These are phyloP conservation scores for Argyrosomus japonicus DNA, from an alignment of 2,113 vertebrate species.

Conservation along the genomic window DNA sequence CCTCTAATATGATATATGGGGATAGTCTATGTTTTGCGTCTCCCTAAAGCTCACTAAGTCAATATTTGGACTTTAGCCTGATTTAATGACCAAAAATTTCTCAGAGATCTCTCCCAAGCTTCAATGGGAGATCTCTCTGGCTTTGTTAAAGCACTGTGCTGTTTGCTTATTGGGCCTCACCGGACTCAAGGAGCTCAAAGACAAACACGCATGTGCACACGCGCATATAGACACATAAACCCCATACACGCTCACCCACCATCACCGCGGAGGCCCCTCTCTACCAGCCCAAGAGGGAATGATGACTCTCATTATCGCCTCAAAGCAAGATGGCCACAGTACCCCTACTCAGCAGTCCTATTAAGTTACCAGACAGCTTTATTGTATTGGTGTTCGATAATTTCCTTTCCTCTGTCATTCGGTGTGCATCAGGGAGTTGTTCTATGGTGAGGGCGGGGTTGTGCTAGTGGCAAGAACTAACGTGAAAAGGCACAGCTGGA, in stretches of 20 bases:
- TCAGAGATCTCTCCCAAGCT: constrained; percentile 53
- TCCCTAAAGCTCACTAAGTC: constrained; percentile 64
- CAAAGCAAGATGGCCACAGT: constrained; percentile 77
- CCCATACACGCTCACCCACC: constrained; percentile 19
- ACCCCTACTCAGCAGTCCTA: constrained; percentile 75
- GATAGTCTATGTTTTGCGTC: constrained; percentile 55
- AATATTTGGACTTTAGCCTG: constrained; percentile 73
- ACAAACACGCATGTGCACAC: constrained; percentile 41
- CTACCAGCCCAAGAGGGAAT: constrained; percentile 76
- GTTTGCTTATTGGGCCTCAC: constrained; percentile 72
- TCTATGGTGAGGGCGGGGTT: constrained; percentile 41
- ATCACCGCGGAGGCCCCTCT: constrained; percentile 56
- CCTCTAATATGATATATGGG: constrained; percentile 50
- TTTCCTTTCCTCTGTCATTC: constrained; percentile 79
- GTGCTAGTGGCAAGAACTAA: constrained; percentile 47
- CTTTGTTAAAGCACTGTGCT: constrained; percentile 64
- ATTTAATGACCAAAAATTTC: constrained; percentile 77
- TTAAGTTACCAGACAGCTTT: constrained; percentile 81
- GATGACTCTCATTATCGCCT: constrained; percentile 83
- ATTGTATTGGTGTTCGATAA: constrained; percentile 82
- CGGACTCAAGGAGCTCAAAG: constrained; percentile 58
- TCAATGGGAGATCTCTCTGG: constrained; percentile 58
- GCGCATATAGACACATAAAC: constrained; percentile 29
- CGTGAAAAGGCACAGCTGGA: constrained; percentile 69
- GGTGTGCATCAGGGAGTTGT: constrained; percentile 75